Base-by-base conservation (phyloP, 1,140 invertebrate species). In the Helicoverpa armigera region DNA sequence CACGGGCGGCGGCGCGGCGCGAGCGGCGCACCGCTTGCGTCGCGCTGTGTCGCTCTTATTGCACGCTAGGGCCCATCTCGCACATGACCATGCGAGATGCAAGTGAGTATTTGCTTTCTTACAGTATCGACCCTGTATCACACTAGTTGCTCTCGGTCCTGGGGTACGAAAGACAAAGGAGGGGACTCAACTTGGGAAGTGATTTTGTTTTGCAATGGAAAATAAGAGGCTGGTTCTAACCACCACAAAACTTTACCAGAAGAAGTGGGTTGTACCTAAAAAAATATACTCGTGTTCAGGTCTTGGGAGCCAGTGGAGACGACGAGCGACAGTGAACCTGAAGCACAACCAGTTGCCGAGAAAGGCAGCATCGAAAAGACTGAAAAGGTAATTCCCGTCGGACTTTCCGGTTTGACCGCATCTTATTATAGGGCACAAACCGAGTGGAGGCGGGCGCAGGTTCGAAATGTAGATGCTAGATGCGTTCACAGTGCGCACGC, bases 321-420 rank as follows among this genome's bases (percentile, higher is more conserved):
- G 16, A 92, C 91, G 1, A 94, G 93, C 50, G 93, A 94, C 51
- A 94, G 93, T 76, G 93, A 94, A 35, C 88, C 91, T 1, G 93
- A 94, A 82, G 83, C 87, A 16, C 92, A 89, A 85, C 84, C 88
- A 16, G 95, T 95, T 61, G 94, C 95, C 74, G 96, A 96, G 80
- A 96, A 96, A 83, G 95, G 96, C 78, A 94, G 93, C 82, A 91
- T 96, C 23, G 96, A 97, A 90, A 96, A 96, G 89, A 95, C 95
- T 83, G 96, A 96, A 91, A 96, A 96, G 89, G 96, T 94, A 88
- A 77, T 12, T 43, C 23, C 18, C 18, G 11, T 2, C 13, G 12
- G 2, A 3, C 29, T 23, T 54, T 54, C 48, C 2, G 4, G 14
- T 54, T 54, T n/a, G 53, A 16, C 13, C 14, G 3, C 4, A 14